Conservation (phyloP, 1,140 invertebrate genomes). For the Calycopis cecrops region DNA sequence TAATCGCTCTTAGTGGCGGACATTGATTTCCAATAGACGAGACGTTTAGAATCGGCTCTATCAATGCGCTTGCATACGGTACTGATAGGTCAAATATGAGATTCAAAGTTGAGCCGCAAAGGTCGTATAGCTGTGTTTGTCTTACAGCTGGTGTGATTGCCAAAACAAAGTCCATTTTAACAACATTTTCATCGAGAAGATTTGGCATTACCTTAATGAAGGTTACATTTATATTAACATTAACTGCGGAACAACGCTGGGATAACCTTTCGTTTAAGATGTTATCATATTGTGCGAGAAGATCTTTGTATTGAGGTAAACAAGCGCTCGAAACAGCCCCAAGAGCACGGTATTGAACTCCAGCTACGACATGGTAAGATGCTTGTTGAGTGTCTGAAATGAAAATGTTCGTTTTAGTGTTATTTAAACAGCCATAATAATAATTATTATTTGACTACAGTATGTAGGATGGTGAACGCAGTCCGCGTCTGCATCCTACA, state of each 20-base stretch:
- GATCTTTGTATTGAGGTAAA: constrained; percentile 89
- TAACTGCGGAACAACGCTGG: constrained; percentile 94
- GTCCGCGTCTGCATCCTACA: no score
- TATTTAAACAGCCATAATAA: no score
- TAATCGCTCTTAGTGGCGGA: constrained; percentile 89
- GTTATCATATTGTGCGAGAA: constrained; percentile 87
- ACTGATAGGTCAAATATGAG: constrained; percentile 96
- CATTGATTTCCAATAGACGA: constrained; percentile 93
- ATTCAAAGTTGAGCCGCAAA: constrained; percentile 94
- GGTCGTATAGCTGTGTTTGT: constrained; percentile 93
- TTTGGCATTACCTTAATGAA: constrained; percentile 87
- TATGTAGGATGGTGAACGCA: no score
- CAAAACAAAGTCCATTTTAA: constrained; percentile 91
- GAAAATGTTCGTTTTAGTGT: constrained; percentile 23
- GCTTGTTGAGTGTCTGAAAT: constrained; percentile 91
- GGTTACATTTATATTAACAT: constrained; percentile 95
- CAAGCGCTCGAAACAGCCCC: constrained; percentile 90
- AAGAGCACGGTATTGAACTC: constrained; percentile 92
- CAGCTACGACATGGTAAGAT: constrained; percentile 92
- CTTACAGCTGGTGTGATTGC: constrained; percentile 90
- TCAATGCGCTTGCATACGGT: constrained; percentile 92
- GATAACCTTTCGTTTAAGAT: constrained; percentile 89
- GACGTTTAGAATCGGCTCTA: constrained; percentile 92
- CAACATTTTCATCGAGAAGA: constrained; percentile 89
- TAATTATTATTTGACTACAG: no score